phyloP scores from a whole-genome alignment of 2,113 vertebrate species.

The Corythornis cristatus region DNA sequence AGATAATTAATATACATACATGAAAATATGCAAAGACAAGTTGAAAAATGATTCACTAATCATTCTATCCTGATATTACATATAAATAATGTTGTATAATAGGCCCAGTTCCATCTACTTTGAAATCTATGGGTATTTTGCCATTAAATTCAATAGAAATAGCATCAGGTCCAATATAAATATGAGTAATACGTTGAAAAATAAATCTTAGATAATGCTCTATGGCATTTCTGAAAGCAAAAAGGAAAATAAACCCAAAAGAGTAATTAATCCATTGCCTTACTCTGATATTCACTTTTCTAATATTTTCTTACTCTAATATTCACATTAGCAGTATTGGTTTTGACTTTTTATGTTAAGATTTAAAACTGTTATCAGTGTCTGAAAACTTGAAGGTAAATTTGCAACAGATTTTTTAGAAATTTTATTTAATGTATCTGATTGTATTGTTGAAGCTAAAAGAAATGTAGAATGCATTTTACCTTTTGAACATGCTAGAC shows the following conservation, averaged over 20 bases:
- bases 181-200: neutral
- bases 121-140: neutral
- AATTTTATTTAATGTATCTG: neutral
- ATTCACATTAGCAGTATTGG: neutral
- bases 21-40: neutral
- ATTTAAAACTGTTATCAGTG: neutral
- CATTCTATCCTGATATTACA: neutral
- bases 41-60: neutral
- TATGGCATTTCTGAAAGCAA: neutral
- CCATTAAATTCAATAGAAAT: neutral
- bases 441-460: neutral
- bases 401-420: neutral
- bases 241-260: neutral
- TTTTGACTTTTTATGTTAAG: neutral
- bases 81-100: neutral
- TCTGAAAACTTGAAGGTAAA: neutral
- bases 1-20: conserved; percentile 19
- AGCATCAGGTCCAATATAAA: neutral
- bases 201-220: neutral
- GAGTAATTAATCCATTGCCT: neutral
- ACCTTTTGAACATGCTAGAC: neutral
- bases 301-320: neutral
- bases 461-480: neutral
- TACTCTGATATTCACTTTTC: neutral
- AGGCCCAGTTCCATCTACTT: neutral